These are phyloP conservation scores for Thamnophis elegans DNA, from an alignment of 2,797 vertebrate species.

Conservation along the genomic window DNA sequence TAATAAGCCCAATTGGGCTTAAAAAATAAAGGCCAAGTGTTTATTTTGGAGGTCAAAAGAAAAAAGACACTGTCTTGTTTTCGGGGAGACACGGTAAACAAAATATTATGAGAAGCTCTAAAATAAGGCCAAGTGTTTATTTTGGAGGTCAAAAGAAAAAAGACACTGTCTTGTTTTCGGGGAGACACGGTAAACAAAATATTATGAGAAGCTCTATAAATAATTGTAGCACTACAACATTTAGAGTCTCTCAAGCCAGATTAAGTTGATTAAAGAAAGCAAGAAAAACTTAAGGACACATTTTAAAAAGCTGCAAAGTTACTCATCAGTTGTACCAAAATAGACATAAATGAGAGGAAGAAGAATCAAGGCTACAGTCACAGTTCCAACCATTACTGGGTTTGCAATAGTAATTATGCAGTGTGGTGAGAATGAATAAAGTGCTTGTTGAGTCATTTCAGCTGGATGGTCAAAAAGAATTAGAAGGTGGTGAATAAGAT, in stretches of 20 bases:
- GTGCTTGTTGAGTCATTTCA: slow-evolving; percentile 30
- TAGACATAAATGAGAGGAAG: background rate
- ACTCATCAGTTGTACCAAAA: background rate
- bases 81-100: too few relatives aligned
- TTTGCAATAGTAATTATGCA: slow-evolving; percentile 32
- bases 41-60: too few relatives aligned
- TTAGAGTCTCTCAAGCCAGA: background rate
- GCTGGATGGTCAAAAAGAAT: background rate
- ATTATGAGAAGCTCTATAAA: background rate
- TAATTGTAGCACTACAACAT: background rate
- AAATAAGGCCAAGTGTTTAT: too few relatives aligned
- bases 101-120: background rate
- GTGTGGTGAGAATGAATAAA: slow-evolving; percentile 6
- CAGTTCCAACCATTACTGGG: slow-evolving; percentile 44
- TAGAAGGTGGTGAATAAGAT: background rate
- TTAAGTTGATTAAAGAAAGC: background rate
- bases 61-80: too few relatives aligned
- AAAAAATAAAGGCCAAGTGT: too few relatives aligned
- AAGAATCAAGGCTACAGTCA: slow-evolving; percentile 6
- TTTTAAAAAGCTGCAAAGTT: background rate
- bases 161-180: too few relatives aligned
- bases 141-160: too few relatives aligned
- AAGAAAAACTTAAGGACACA: background rate
- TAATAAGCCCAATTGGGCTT: too few relatives aligned
- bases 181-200: background rate